Conservation (phyloP, 2,113 vertebrate genomes). For the Gallinago media region DNA sequence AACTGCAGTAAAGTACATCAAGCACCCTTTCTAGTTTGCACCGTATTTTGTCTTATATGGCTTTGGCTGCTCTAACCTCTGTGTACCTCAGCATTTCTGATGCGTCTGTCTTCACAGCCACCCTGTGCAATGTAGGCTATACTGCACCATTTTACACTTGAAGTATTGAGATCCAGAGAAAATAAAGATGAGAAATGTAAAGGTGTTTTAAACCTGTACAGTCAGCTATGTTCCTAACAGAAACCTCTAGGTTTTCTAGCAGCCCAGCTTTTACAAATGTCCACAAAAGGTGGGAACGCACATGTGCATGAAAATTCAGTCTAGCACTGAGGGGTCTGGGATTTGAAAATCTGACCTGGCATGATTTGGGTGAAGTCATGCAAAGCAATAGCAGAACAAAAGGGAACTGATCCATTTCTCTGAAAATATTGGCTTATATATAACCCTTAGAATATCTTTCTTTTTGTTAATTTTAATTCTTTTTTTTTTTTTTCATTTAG, state of each 20-base stretch:
- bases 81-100: background rate
- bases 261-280: background rate
- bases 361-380: background rate
- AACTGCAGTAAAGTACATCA: background rate
- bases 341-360: background rate
- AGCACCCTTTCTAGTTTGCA: background rate
- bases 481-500: background rate
- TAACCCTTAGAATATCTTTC: background rate
- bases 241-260: background rate
- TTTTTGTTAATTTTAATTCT: background rate
- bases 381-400: background rate
- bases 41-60: fast-evolving
- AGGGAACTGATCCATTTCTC: background rate
- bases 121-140: background rate
- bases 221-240: background rate
- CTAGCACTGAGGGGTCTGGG: background rate
- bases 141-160: background rate
- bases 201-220: background rate
- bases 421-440: background rate
- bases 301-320: background rate
- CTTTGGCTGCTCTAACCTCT: background rate
- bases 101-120: background rate
- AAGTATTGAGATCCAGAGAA: background rate
- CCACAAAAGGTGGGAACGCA: background rate
- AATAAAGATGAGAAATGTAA: background rate